Evolutionary conservation across 37 sponge, comb jelly and placozoan genomes (phyloP), one percentile per base, ranked within the genome.

Genomic region (Oscarella lobularis): DNA sequence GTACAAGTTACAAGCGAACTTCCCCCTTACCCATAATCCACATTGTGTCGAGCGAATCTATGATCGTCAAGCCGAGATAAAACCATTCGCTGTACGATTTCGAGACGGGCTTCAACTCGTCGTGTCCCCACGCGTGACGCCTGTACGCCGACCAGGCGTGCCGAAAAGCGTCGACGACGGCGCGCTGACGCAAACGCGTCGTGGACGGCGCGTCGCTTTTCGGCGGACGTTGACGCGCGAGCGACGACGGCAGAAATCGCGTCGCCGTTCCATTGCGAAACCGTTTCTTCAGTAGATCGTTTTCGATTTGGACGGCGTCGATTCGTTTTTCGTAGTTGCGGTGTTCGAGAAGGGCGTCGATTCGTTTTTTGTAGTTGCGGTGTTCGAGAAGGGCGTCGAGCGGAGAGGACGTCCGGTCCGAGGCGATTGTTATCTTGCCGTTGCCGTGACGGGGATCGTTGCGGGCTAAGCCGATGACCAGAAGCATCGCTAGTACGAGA

Each of bases 121-220:
- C 98, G 31, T 82, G 78, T 0, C 98, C 98, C 94, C 94, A 96
- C 0, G 94, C 90, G 74, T 83, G 79, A 60, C 38, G 69, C 75
- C 81, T 89, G 79, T 96, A 96, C 2, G 81, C 90, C 72, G 86
- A 85, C 98, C 98, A 96, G 0, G 95, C 95, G 80, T 94, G 95
- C 80, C 78, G 81, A 67, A 94, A 91, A 1, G 89, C 86, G 4
- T 32, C 41, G 3, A 87, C 77, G 2, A 91, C 88, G 27, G 81
- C 86, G 38, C 85, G 35, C 39, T 94, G 92, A 32, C 83, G 78
- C 20, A 9, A 20, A 27, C 20, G 9, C 20, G 60, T 48, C 9
- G 60, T 9, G 20, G 60, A 48, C 9, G 20, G 14, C 14, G 20
- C 60, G 20, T 48, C 14, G 20, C 60, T 48, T 48, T 48, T 48